Percentiles rank a stretch among this genome's conserved stretches.
Evolutionary conservation across 2,113 vertebrate species (phyloP).

Genomic region (Brevimyrus niger): DNA sequence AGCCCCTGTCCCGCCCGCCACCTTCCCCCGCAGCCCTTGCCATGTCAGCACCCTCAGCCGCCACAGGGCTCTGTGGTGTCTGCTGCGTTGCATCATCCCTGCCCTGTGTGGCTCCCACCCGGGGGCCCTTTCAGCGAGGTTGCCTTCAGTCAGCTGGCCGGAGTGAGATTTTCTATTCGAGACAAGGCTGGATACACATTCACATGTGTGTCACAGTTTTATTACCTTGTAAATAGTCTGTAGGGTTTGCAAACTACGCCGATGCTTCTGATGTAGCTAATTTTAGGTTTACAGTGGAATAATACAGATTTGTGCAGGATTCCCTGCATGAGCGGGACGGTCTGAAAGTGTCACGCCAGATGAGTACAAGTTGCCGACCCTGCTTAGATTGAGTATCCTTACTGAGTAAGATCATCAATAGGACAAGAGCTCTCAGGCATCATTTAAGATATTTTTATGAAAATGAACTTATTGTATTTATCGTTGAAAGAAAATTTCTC

Average conservation of each 20-base stretch:
- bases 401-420: neutral
- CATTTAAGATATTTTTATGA: neutral
- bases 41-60: neutral
- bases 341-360: neutral
- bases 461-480: neutral
- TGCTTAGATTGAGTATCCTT: neutral
- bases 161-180: neutral
- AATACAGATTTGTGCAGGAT: neutral
- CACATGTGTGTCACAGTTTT: neutral
- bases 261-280: neutral
- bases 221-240: neutral
- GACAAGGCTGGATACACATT: neutral
- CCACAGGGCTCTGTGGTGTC: neutral
- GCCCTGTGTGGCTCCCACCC: neutral
- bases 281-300: neutral
- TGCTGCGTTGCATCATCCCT: neutral
- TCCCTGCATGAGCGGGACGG: neutral
- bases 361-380: neutral
- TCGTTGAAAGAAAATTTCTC: neutral
- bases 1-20: neutral
- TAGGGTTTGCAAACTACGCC: neutral
- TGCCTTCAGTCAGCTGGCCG: neutral
- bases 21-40: neutral
- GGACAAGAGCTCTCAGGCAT: neutral
- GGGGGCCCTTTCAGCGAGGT: neutral